Evolutionary conservation across 2,888 invertebrate species (phyloP), one percentile per base, ranked within the genome.

Genomic region (Agrotis puta): DNA sequence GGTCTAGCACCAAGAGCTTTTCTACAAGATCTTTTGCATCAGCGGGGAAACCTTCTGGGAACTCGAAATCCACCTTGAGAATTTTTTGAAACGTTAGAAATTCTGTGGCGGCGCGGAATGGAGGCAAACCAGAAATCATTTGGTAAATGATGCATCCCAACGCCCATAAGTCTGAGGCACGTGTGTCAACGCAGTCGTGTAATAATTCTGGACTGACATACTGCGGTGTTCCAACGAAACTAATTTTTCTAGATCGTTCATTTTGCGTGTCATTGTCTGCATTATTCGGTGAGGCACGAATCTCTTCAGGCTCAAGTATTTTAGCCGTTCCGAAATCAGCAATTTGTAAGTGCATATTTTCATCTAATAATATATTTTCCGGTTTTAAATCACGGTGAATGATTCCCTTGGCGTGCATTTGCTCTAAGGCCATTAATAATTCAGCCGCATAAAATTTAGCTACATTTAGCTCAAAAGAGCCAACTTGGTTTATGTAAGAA

Each of bases 241-340:
- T 98, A 88, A 98, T 98, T 86, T 97, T 97, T 74, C 98, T 96
- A 83, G 96, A 95, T 68, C 96, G 94, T 72, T 94, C 94, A 85
- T 93, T 94, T 82, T 93, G 91, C 64, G 88, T 87, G 74, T 95
- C 94, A 64, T 94, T 93, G 51, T 92, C 92, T 68, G 87, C 76
- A 50, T 85, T 87, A 27, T 87, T 87, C 11, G 87, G 75, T 68
- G 90, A 86, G 9, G 88, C 85, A 70, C 89, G 83, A 68, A 92
- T 90, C 79, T 92, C 92, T 81, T 95, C 93, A 48, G 92, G 92
- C 58, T 94, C 92, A 82, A 98, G 93, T 82, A 99, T 98, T 95
- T 99, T 99, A 2, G 99, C 98, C 65, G 99, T 99, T 61, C 99
- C 99, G 94, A 99, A 99, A 94, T 99, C 99, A 56, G 99, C 99